Base-by-base conservation (phyloP, 2,888 invertebrate species). In the Watsonalla binaria region DNA sequence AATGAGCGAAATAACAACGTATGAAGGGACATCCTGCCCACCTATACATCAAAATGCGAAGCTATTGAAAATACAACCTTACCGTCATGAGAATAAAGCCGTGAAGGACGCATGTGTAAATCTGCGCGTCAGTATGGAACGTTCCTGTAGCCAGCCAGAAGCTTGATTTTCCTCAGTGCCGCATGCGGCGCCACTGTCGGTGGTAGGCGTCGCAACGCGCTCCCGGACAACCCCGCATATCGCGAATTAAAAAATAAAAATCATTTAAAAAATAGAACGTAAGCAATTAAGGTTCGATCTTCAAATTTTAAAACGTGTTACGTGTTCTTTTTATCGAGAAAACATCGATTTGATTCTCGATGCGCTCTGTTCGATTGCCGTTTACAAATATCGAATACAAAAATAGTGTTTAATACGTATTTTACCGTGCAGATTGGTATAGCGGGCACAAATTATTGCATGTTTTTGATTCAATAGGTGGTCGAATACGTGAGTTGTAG, bases 131-230 rank as follows among this genome's bases (percentile, higher is more conserved):
- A 68, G 68, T 63, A 70, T 71, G 72, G 73, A 75, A 68, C 78
- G 79, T 68, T 82, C 81, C 84, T 81, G 83, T 79, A 74, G 42
- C 11, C 5, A 42, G 76, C 78, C 76, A 71, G 72, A 73, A 71
- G 77, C 69, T 68, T 68, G 72, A 65, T 80, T 84, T 82, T 72
- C 75, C 79, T 69, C 89, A 90, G 90, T 90, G 86, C 84, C 86
- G 86, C 79, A 74, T 80, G 86, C 75, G 88, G 88, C 90, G 89
- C 88, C 89, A 85, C 86, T 80, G 74, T 81, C 73, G 80, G 67
- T 80, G 86, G 87, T 78, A 80, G 82, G 82, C 86, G 88, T 81
- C 81, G 82, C 79, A 77, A 75, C 78, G 80, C 82, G 80, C 76
- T 66, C 64, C 60, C 65, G 62, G 65, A 68, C 62, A 63, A 69